Evolutionary conservation across 2,888 invertebrate species (phyloP).

Genomic region (Theretra japonica): DNA sequence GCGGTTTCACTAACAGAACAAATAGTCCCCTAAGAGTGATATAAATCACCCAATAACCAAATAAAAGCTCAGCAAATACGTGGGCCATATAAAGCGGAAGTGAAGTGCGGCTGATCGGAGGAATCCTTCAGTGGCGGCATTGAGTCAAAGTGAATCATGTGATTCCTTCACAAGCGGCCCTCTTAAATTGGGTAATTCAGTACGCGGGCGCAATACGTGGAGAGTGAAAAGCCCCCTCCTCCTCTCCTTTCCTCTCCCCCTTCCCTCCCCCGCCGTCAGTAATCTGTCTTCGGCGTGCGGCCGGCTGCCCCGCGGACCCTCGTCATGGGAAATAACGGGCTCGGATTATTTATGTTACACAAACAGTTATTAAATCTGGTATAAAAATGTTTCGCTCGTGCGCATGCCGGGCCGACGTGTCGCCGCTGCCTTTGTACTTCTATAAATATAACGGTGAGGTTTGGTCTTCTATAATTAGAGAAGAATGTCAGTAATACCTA

Average conservation of each 20-base stretch:
- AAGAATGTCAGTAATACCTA: too few species aligned
- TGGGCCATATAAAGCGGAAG: background rate
- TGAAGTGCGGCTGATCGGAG: slow-evolving; percentile 5
- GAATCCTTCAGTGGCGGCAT: slow-evolving; percentile 17
- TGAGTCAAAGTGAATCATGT: slow-evolving; percentile 25
- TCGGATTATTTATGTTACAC: slow-evolving; percentile 22
- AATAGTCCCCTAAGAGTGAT: background rate
- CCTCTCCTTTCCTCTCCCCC: background rate
- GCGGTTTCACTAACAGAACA: background rate
- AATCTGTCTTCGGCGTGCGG: slow-evolving; percentile 19
- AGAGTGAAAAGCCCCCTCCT: slow-evolving; percentile 9
- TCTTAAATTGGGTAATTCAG: slow-evolving; percentile 24
- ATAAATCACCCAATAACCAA: background rate
- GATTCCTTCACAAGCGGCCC: slow-evolving; percentile 24
- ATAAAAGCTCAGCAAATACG: background rate
- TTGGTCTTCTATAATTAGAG: too few species aligned
- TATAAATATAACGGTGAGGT: background rate
- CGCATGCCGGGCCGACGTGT: background rate
- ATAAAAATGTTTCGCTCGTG: slow-evolving; percentile 14
- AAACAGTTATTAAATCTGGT: slow-evolving; percentile 25
- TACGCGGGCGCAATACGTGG: slow-evolving; percentile 20
- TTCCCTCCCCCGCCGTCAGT: background rate
- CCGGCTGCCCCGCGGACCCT: slow-evolving; percentile 10
- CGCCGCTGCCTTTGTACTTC: background rate
- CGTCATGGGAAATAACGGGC: slow-evolving; percentile 25